Evolutionary conservation across 1,140 invertebrate species (phyloP), one percentile per base, ranked within the genome.

Genomic region (Drosophila gunungcola): DNA sequence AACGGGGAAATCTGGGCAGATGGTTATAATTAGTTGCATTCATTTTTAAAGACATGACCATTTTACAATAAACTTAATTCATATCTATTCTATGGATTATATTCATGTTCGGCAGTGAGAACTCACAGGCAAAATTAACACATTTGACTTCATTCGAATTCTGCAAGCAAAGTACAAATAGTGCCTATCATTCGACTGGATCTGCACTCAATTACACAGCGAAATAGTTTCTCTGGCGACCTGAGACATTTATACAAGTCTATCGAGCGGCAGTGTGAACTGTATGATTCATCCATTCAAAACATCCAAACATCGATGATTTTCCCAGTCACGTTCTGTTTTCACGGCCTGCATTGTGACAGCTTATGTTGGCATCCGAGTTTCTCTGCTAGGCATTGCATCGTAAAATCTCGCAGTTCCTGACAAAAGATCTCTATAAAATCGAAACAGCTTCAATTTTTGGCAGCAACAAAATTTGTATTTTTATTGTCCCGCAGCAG

Each of bases 381-480:
- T 82, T 88, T 79, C 82, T 82, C 75, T 72, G 52, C 54, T 13
- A 29, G 43, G 21, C 57, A 75, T 51, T 74, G 78, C 62, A 54
- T 65, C 56, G 79, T 85, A 73, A 85, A 85, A 67, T 42, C 38
- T 36, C 1, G 53, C 38, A n/a, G 70, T 67, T 85, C 45, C 41
- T 45, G 58, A 75, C 42, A 79, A 78, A 88, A 65, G 61, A 77
- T 64, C 52, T 51, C 79, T 57, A 79, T 83, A 79, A 83, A 88
- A 86, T 86, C 67, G 84, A 83, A 83, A 73, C 63, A 82, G 61
- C 51, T 77, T 58, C 64, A 77, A 76, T 77, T 77, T 77, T 75
- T 74, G 73, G 63, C 73, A 77, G 73, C 74, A 43, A 83, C 61
- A 77, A 81, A 86, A 76, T 76, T 86, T 88, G 84, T 76, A 75